Conservation (phyloP, 2,113 vertebrate species). For the Columba livia region DNA sequence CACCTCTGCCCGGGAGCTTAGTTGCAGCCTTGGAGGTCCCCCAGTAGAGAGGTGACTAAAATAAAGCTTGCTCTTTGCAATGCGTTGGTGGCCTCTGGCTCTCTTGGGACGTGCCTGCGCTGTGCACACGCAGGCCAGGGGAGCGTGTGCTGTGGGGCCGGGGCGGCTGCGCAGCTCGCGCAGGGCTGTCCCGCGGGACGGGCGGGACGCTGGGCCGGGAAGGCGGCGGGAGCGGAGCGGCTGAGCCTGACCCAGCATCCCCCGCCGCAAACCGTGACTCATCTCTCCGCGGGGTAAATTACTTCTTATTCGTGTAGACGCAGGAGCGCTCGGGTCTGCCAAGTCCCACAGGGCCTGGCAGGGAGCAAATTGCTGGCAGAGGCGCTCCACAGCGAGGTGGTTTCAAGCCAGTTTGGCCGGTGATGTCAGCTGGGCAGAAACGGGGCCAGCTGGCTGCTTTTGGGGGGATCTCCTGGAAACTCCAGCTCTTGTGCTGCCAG, state of each 20-base stretch:
- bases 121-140: too few relatives aligned
- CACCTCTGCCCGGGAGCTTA: too few relatives aligned
- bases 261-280: background rate
- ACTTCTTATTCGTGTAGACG: background rate
- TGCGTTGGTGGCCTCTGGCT: too few relatives aligned
- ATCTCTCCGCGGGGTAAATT: background rate
- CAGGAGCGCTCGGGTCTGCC: background rate
- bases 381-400: background rate
- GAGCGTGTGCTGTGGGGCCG: background rate
- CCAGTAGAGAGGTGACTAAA: too few relatives aligned
- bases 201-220: accelerated
- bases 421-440: background rate
- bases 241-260: background rate
- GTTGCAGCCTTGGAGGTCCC: too few relatives aligned
- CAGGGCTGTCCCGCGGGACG: background rate
- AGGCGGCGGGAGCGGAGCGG: background rate
- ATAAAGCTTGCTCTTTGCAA: too few relatives aligned
- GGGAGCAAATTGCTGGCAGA: background rate
- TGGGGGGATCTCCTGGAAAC: background rate
- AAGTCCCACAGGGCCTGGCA: background rate
- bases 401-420: background rate
- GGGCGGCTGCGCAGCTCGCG: background rate
- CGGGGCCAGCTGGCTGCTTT: background rate
- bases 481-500: background rate
- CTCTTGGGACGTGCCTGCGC: too few relatives aligned